Evolutionary conservation across 35 echinoderm and acorn worm species (phyloP), one percentile per base, ranked within the genome.

Genomic region (Anneissia japonica): DNA sequence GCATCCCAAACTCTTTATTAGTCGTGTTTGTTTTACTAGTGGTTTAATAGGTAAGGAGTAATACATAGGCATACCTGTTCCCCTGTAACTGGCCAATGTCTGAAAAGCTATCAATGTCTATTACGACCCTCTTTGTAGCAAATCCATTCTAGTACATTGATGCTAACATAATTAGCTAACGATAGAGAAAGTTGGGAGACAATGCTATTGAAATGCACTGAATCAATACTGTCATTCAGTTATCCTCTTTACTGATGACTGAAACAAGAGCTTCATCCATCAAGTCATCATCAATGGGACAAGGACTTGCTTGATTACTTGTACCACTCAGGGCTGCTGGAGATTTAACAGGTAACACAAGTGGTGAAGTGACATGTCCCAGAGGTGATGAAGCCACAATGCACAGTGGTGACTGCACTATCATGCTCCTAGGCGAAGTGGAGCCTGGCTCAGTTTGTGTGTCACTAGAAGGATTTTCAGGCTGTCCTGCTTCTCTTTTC

Each of bases 181-280:
- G n/a, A n/a, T n/a, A n/a, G n/a, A n/a, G n/a, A n/a, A n/a, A n/a
- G n/a, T n/a, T n/a, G n/a, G n/a, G n/a, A n/a, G n/a, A n/a, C n/a
- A n/a, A n/a, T n/a, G n/a, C n/a, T n/a, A n/a, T n/a, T n/a, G n/a
- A n/a, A n/a, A n/a, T n/a, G n/a, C n/a, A n/a, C n/a, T n/a, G n/a
- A n/a, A n/a, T n/a, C n/a, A n/a, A n/a, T n/a, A 76, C 74, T 76
- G 74, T 28, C 23, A 43, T 64, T 64, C 19, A 64, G 26, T 23
- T 23, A 64, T 64, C 51, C 26, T 64, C 51, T 64, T 6, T 64
- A 64, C 51, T 64, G 5, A 64, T 81, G 17, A 82, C 46, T 26
- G 78, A 83, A 37, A 79, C 82, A 0, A 99, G 55, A 73, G 96
- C 96, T 74, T 99, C 96, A 81, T 99, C 89, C 96, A 99, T 99